phyloP scores from a whole-genome alignment of 2,113 vertebrate species.

The Neodontobutis hainanensis region DNA sequence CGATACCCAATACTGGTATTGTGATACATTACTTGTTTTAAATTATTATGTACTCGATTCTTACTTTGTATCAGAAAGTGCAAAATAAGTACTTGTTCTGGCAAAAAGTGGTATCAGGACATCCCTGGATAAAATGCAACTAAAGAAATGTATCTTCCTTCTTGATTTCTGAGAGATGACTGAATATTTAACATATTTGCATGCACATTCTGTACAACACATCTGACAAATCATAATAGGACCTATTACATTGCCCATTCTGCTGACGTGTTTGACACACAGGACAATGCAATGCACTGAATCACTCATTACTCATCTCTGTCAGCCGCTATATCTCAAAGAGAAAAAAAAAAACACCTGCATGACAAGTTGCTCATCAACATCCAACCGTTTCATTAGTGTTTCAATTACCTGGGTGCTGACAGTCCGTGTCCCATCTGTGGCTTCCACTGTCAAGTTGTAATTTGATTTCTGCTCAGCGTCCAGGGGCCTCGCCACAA shows the following conservation, averaged over 20 bases:
- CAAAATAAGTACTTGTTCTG: too few species aligned
- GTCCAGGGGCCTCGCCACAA: conserved; percentile 92
- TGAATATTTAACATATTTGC: not conserved
- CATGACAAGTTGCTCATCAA: conserved; percentile 66
- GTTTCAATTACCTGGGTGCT: conserved; percentile 90
- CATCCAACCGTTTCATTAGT: conserved; percentile 65
- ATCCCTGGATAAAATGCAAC: too few species aligned
- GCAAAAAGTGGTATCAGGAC: too few species aligned
- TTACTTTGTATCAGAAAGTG: too few species aligned
- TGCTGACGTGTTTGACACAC: conserved; percentile 11
- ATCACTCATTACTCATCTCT: conserved; percentile 45
- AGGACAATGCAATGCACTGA: conserved; percentile 10
- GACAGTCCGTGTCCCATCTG: conserved; percentile 91
- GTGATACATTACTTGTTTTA: too few species aligned
- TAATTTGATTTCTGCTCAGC: conserved; percentile 95
- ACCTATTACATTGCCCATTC: not conserved
- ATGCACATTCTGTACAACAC: not conserved
- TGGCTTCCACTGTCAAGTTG: conserved; percentile 96
- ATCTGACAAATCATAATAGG: not conserved
- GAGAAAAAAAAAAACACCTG: conserved; percentile 31
- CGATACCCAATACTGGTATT: too few species aligned
- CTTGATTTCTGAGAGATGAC: not conserved
- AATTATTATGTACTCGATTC: too few species aligned
- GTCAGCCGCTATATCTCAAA: conserved; percentile 20
- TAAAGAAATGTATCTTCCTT: conserved; percentile 1